These are phyloP conservation scores for Acanthiza pusilla DNA, from an alignment of 2,797 vertebrate species.

Conservation along the genomic window DNA sequence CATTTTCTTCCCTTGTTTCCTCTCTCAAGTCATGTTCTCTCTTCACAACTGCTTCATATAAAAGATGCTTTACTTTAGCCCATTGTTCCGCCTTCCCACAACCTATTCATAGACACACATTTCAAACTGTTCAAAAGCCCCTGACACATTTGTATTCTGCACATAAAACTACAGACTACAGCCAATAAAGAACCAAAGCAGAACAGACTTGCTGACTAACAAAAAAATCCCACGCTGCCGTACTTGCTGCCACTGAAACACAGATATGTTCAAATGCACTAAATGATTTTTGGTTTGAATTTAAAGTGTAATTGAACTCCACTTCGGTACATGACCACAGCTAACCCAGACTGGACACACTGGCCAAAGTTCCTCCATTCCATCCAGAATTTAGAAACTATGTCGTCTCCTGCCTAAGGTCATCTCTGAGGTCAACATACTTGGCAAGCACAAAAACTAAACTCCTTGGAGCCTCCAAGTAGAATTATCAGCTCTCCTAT, in stretches of 20 bases:
- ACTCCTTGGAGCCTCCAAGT: neutral
- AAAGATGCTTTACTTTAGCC: conserved; percentile 38
- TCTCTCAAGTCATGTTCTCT: conserved; percentile 8
- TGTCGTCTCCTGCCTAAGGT: neutral
- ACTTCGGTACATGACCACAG: neutral
- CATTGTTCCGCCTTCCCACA: conserved; percentile 44
- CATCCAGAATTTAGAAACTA: neutral
- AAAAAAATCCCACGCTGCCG: neutral
- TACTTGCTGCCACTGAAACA: neutral
- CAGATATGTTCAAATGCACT: neutral
- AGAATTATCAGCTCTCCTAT: neutral
- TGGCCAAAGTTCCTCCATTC: neutral
- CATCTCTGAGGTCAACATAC: neutral
- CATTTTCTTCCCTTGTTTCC: conserved; percentile 15
- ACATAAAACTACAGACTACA: conserved; percentile 20
- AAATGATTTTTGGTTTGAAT: neutral
- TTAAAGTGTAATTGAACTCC: neutral
- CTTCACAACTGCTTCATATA: conserved; percentile 17
- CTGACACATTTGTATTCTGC: conserved; percentile 58
- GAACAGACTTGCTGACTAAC: neutral
- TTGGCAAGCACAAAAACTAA: neutral
- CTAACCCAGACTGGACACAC: neutral
- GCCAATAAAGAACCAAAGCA: conserved; percentile 30
- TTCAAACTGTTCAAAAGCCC: conserved; percentile 41
- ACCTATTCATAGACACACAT: conserved; percentile 26